Conservation (phyloP, 2,888 invertebrate species). For the Clunio marinus region DNA sequence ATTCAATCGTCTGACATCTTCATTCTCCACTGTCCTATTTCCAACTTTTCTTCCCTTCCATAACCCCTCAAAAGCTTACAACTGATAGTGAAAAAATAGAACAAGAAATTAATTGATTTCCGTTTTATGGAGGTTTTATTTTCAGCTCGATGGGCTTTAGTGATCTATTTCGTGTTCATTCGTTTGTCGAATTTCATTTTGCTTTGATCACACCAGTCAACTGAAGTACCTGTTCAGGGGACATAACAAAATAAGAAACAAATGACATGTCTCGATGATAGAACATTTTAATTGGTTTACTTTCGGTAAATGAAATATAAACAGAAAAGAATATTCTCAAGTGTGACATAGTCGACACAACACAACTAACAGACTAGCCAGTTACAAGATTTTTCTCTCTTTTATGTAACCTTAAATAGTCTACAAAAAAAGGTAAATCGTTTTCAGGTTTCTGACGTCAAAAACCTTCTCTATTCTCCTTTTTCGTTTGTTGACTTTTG, state of each 20-base stretch:
- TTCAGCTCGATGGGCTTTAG: background rate
- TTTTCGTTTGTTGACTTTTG: too few relatives aligned
- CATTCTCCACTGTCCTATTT: background rate
- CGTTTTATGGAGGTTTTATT: background rate
- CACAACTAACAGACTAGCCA: too few relatives aligned
- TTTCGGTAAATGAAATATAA: conserved; percentile 32
- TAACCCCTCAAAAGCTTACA: conserved; percentile 8
- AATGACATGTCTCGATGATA: conserved; percentile 7
- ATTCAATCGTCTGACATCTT: too few relatives aligned
- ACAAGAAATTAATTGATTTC: conserved; percentile 35
- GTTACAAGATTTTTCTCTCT: too few relatives aligned
- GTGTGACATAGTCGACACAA: conserved; percentile 8
- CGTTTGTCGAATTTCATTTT: conserved; percentile 20
- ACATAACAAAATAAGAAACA: conserved; percentile 4
- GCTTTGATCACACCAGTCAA: background rate
- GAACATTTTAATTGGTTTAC: conserved; percentile 36
- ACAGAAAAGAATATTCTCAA: background rate
- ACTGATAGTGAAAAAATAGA: background rate
- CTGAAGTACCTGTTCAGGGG: background rate
- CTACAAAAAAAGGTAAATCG: too few relatives aligned
- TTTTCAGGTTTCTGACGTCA: too few relatives aligned
- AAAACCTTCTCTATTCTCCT: too few relatives aligned
- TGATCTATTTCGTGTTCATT: too few relatives aligned
- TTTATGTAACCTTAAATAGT: too few relatives aligned
- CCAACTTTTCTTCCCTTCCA: background rate